Percentiles rank a stretch among this genome's conserved stretches.
Conservation (phyloP, 2,113 vertebrate genomes). For the Oreochromis aureus region DNA sequence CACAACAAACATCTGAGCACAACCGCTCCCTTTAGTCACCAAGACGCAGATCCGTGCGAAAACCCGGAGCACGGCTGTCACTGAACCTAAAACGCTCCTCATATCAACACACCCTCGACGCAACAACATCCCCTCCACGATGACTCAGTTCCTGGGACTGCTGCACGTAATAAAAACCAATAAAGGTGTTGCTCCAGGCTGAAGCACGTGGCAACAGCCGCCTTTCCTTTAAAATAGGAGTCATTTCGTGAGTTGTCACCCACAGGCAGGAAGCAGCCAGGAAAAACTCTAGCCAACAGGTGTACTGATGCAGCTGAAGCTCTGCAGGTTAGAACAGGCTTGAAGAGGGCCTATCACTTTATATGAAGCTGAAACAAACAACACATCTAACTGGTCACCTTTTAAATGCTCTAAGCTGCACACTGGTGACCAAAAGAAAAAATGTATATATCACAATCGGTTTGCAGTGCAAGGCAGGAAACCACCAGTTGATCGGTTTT, state of each 20-base stretch:
- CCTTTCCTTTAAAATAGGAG: slow-evolving; percentile 12
- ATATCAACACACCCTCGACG: slow-evolving; percentile 34
- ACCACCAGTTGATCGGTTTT: not conserved
- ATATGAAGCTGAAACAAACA: slow-evolving; percentile 15
- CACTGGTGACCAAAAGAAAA: not conserved
- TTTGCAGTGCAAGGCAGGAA: not conserved
- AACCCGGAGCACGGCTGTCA: slow-evolving; percentile 3
- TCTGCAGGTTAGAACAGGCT: slow-evolving; percentile 48
- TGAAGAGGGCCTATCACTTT: not conserved
- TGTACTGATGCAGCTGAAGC: slow-evolving; percentile 45
- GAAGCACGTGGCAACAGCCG: slow-evolving; percentile 37
- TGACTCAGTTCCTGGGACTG: slow-evolving; percentile 35
- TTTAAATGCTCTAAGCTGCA: not conserved
- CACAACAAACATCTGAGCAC: not conserved
- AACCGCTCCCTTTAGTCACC: not conserved
- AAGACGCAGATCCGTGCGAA: not conserved
- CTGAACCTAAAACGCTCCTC: not conserved
- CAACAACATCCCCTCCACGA: not conserved
- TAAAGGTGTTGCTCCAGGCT: slow-evolving; percentile 19
- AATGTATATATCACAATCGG: not conserved
- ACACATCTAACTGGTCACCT: not conserved
- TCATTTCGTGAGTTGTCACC: not conserved
- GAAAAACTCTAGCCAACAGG: slow-evolving; percentile 35
- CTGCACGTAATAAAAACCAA: not conserved
- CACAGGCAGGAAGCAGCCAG: slow-evolving; percentile 21